A percentile compares a stretch with the other conserved stretches of the same genome.
Evolutionary conservation across 1,140 invertebrate genomes (phyloP).

Genomic region (Pogonognathellus flavescens): DNA sequence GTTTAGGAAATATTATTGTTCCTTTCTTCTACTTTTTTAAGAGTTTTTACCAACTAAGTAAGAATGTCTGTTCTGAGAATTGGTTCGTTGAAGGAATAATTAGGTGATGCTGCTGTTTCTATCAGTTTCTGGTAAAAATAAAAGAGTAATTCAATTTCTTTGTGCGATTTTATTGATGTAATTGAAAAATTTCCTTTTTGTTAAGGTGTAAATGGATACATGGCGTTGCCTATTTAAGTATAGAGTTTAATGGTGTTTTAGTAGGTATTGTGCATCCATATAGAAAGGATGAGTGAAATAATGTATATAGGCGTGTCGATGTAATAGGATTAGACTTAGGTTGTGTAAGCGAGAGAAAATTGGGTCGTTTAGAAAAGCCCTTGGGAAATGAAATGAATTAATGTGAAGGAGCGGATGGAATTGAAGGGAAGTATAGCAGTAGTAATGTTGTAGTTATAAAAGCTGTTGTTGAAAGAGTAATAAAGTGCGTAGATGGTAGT

Average conservation of each 20-base stretch:
- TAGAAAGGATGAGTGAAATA: background rate
- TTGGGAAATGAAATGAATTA: conserved; percentile 50
- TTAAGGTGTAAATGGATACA: background rate
- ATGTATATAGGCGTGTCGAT: background rate
- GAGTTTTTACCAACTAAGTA: too few species aligned
- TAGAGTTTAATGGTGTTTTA: background rate
- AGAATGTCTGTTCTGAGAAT: too few species aligned
- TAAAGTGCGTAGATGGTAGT: background rate
- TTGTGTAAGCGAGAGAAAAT: conserved; percentile 45
- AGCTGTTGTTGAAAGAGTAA: background rate
- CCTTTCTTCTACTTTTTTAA: too few species aligned
- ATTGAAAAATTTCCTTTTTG: conserved; percentile 4
- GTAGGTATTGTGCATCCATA: background rate
- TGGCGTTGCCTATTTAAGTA: too few species aligned
- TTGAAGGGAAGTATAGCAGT: conserved; percentile 9
- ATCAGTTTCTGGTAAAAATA: background rate
- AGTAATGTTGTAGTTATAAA: conserved; percentile 26
- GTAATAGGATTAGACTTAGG: conserved; percentile 38
- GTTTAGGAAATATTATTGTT: too few species aligned
- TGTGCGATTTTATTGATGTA: conserved; percentile 8
- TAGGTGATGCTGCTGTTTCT: background rate
- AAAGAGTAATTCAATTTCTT: conserved; percentile 33
- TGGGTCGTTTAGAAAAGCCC: conserved; percentile 49
- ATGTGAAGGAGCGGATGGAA: conserved; percentile 34
- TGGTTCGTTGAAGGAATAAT: background rate